phyloP scores from a whole-genome alignment of 2,888 invertebrate species.

The Schizaphis graminum region DNA sequence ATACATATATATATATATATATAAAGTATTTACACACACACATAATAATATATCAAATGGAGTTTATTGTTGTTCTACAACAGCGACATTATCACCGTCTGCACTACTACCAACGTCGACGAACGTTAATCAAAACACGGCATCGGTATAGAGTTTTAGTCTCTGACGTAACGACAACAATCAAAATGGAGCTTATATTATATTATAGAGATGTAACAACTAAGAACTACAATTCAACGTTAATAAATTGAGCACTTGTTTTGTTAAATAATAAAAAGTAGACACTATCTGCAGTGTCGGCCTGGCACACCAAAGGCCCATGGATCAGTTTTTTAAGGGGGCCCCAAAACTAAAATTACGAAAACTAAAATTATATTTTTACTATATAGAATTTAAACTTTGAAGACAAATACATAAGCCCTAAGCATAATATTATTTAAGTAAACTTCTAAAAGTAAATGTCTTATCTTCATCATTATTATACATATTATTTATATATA shows the following conservation, averaged over 20 bases:
- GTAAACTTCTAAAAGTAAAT: too few relatives aligned
- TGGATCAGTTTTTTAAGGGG: too few relatives aligned
- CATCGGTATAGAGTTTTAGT: neutral
- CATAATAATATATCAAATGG: neutral
- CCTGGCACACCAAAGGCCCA: too few relatives aligned
- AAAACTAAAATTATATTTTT: too few relatives aligned
- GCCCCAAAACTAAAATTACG: too few relatives aligned
- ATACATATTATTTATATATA: too few relatives aligned
- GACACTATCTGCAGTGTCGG: too few relatives aligned
- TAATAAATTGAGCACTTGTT: constrained; percentile 3
- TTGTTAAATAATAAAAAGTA: neutral
- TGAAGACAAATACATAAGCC: too few relatives aligned
- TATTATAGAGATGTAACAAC: neutral
- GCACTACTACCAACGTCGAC: neutral
- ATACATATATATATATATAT: neutral
- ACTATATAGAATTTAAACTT: too few relatives aligned
- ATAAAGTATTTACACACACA: neutral
- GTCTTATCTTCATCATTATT: too few relatives aligned
- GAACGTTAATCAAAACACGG: neutral
- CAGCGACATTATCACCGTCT: neutral
- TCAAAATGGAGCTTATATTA: neutral
- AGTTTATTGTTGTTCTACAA: neutral
- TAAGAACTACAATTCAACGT: neutral
- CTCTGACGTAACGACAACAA: neutral
- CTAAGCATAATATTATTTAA: too few relatives aligned